Evolutionary conservation across 2,797 vertebrate species (phyloP).

Genomic region (Anguilla obscura): DNA sequence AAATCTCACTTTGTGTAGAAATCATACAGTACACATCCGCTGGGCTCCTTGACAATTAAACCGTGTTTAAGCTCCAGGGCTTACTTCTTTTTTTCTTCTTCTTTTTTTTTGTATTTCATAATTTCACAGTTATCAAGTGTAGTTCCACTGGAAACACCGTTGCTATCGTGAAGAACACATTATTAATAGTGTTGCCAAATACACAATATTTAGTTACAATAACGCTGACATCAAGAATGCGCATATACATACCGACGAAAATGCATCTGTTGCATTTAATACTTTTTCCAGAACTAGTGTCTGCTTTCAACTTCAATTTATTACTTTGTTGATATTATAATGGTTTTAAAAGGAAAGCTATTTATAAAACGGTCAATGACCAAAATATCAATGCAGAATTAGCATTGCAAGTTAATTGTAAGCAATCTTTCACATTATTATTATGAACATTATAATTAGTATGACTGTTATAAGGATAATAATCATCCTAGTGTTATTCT

Average conservation of each 20-base stretch:
- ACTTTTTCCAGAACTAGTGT: background rate
- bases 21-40: conserved; percentile 22
- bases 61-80: background rate
- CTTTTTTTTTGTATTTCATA: background rate
- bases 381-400: background rate
- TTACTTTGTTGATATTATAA: background rate
- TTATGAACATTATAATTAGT: background rate
- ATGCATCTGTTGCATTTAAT: background rate
- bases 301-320: background rate
- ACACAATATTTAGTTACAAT: conserved; percentile 27
- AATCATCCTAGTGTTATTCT: background rate
- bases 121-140: background rate
- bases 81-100: background rate
- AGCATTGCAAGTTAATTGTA: background rate
- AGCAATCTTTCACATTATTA: background rate
- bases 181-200: background rate
- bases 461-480: background rate
- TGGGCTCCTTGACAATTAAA: background rate
- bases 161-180: background rate
- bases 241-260: background rate
- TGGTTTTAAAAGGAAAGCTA: background rate
- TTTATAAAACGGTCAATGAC: background rate
- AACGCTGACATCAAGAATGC: conserved; percentile 15
- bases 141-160: background rate
- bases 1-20: conserved; percentile 24